Evolutionary conservation across 2,113 vertebrate species (phyloP).

Genomic region (Romanogobio albipinnatus): DNA sequence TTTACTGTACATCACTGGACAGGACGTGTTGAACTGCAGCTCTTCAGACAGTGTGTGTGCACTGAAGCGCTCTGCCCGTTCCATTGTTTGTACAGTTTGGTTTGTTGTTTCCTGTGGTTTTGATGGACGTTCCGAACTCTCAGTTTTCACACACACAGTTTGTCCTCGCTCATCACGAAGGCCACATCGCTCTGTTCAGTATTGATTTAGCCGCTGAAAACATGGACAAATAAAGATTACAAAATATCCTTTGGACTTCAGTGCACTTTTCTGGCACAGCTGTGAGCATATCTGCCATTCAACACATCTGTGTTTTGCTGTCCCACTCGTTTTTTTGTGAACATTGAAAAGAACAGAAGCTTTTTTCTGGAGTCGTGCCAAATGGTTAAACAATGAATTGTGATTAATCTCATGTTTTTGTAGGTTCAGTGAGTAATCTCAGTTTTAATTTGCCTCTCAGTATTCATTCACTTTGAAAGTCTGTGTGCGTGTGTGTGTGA

Average conservation of each 20-base stretch:
- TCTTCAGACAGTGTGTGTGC: neutral
- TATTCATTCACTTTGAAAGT: neutral
- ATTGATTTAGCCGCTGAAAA: constrained; percentile 34
- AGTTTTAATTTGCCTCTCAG: neutral
- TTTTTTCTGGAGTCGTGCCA: neutral
- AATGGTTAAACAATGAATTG: neutral
- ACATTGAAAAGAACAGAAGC: neutral
- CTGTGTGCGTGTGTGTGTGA: too few relatives aligned
- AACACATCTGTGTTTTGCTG: neutral
- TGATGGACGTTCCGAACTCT: neutral
- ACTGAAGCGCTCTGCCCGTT: neutral
- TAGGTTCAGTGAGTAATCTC: neutral
- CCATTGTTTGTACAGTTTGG: neutral
- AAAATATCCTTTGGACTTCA: constrained; percentile 39
- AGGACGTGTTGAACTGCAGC: neutral
- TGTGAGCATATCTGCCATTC: neutral
- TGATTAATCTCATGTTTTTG: neutral
- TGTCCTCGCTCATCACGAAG: constrained; percentile 19
- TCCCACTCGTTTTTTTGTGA: neutral
- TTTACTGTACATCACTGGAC: neutral
- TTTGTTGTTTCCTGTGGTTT: neutral
- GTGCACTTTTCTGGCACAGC: neutral
- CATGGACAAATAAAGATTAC: constrained; percentile 40
- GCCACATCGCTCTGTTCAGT: constrained; percentile 34
- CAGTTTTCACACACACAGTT: neutral